These are phyloP conservation scores for Brachionus plicatilis DNA, from an alignment of 1,140 invertebrate species.

Conservation along the genomic window DNA sequence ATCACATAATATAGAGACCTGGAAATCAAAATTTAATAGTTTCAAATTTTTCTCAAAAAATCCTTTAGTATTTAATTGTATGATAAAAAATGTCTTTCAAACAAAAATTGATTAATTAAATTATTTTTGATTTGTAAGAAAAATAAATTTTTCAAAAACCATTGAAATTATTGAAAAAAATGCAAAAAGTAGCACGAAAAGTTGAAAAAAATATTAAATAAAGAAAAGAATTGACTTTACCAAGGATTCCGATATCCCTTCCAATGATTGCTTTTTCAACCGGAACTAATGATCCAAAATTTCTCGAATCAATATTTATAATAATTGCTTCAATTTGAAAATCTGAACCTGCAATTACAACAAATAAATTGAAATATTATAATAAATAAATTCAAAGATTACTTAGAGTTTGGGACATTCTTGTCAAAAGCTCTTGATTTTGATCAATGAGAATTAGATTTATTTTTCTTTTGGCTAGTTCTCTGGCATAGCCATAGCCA, in stretches of 20 bases:
- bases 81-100: too few species aligned
- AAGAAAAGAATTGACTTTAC: background rate
- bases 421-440: background rate
- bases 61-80: too few species aligned
- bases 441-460: conserved; percentile 20
- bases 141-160: too few species aligned
- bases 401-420: background rate
- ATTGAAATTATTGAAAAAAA: too few species aligned
- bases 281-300: background rate
- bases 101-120: too few species aligned
- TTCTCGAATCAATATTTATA: background rate
- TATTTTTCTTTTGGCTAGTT: conserved; percentile 12
- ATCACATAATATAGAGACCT: too few species aligned
- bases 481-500: conserved; percentile 23
- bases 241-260: conserved; percentile 13
- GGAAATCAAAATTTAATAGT: too few species aligned
- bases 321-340: background rate
- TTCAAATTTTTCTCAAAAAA: too few species aligned
- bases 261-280: conserved; percentile 20
- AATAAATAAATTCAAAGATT: background rate
- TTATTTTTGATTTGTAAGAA: too few species aligned
- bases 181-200: too few species aligned
- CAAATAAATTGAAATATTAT: background rate
- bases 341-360: background rate
- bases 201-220: background rate